A percentile compares a stretch with the other conserved stretches of the same genome.
phyloP scores from a whole-genome alignment of 2,113 vertebrate species.

The Vulpes ferrilata region DNA sequence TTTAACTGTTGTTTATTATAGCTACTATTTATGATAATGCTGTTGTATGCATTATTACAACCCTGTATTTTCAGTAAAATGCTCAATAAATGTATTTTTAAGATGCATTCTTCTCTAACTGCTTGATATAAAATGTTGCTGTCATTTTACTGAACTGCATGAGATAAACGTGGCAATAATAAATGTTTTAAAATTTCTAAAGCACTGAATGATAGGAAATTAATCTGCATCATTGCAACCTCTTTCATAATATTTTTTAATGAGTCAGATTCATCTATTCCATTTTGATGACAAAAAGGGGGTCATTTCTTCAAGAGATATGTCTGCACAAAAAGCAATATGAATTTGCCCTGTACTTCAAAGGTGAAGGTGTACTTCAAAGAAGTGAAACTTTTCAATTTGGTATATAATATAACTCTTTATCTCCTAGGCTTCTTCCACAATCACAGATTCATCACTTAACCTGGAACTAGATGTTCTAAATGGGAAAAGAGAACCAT shows the following conservation, averaged over 20 bases:
- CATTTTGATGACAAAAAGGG: constrained; percentile 70
- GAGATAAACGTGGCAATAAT: constrained; percentile 74
- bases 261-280: constrained; percentile 64
- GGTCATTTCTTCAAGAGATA: constrained; percentile 68
- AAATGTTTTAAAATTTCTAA: constrained; percentile 75
- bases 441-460: constrained; percentile 73
- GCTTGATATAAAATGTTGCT: constrained; percentile 78
- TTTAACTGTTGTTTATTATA: constrained; percentile 76
- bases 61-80: constrained; percentile 74
- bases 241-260: constrained; percentile 75
- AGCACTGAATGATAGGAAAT: constrained; percentile 65
- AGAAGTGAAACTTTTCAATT: constrained; percentile 69
- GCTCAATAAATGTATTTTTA: constrained; percentile 77
- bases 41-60: constrained; percentile 72
- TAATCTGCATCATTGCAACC: constrained; percentile 73
- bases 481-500: constrained; percentile 61
- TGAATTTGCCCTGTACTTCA: constrained; percentile 54
- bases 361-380: constrained; percentile 51
- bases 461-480: constrained; percentile 54
- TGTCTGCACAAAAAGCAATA: constrained; percentile 55
- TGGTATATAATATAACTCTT: constrained; percentile 65
- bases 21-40: constrained; percentile 76
- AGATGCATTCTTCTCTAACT: constrained; percentile 78
- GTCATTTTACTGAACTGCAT: constrained; percentile 69
- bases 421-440: constrained; percentile 63